These are phyloP conservation scores for Pampusana beccarii DNA, from an alignment of 2,113 vertebrate genomes.

Conservation along the genomic window DNA sequence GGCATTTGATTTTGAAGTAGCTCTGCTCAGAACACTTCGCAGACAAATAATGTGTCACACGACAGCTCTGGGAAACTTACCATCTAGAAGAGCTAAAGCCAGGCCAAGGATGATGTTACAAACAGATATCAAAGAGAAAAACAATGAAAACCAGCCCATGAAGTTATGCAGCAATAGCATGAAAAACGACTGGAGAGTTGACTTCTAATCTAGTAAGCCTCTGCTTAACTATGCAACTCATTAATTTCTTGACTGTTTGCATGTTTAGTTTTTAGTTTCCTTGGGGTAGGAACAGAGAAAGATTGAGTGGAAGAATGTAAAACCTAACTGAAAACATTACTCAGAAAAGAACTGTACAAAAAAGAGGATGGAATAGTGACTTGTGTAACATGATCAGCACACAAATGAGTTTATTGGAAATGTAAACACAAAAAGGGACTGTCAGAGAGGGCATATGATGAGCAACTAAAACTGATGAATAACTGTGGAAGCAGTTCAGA, in stretches of 20 bases:
- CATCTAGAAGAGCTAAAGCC: not conserved
- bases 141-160: not conserved
- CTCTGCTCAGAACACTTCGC: not conserved
- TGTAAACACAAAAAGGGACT: constrained; percentile 10
- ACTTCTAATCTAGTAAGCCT: not conserved
- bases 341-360: not conserved
- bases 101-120: not conserved
- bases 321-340: not conserved
- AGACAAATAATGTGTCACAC: not conserved
- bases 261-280: not conserved
- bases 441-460: not conserved
- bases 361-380: not conserved
- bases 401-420: not conserved
- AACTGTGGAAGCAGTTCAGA: not conserved
- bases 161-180: not conserved
- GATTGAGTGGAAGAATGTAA: not conserved
- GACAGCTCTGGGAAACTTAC: not conserved
- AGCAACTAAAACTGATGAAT: not conserved
- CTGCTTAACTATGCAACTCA: not conserved
- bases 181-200: not conserved
- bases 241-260: not conserved
- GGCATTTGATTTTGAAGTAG: not conserved
- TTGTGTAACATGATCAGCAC: not conserved
- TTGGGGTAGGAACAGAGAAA: not conserved
- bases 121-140: not conserved